phyloP scores from a whole-genome alignment of 1,140 invertebrate genomes.

The Zaprionus lachaisei region DNA sequence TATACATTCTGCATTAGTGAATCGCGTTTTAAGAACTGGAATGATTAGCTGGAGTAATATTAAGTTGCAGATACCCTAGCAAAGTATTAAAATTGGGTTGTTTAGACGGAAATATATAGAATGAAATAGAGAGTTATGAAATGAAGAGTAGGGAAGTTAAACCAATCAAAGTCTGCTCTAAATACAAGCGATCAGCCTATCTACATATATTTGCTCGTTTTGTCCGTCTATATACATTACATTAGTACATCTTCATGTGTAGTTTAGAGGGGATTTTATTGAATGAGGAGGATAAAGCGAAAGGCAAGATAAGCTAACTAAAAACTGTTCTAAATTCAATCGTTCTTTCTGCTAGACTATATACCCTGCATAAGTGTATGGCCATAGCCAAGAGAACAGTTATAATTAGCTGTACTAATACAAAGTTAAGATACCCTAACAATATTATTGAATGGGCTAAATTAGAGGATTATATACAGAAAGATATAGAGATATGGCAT shows the following conservation, averaged over 20 bases:
- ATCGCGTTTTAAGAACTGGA: too few relatives aligned
- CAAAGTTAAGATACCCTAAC: too few relatives aligned
- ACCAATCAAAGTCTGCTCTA: neutral
- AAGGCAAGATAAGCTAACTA: neutral
- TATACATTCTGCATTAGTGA: too few relatives aligned
- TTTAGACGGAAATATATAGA: neutral
- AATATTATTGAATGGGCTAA: neutral
- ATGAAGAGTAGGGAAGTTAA: neutral
- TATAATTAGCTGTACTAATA: too few relatives aligned
- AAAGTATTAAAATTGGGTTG: neutral
- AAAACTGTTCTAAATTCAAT: neutral
- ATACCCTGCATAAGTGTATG: neutral
- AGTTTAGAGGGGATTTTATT: too few relatives aligned
- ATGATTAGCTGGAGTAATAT: too few relatives aligned
- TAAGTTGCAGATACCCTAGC: neutral
- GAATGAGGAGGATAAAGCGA: too few relatives aligned
- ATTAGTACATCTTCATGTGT: too few relatives aligned
- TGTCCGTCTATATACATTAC: too few relatives aligned
- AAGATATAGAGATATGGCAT: neutral
- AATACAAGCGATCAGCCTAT: neutral
- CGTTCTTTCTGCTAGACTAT: neutral
- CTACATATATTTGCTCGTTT: too few relatives aligned
- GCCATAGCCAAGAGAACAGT: too few relatives aligned
- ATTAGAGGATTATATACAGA: neutral
- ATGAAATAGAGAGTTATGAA: neutral